These are phyloP conservation scores for Bombus waltoni DNA, from an alignment of 1,140 invertebrate species.

Conservation along the genomic window DNA sequence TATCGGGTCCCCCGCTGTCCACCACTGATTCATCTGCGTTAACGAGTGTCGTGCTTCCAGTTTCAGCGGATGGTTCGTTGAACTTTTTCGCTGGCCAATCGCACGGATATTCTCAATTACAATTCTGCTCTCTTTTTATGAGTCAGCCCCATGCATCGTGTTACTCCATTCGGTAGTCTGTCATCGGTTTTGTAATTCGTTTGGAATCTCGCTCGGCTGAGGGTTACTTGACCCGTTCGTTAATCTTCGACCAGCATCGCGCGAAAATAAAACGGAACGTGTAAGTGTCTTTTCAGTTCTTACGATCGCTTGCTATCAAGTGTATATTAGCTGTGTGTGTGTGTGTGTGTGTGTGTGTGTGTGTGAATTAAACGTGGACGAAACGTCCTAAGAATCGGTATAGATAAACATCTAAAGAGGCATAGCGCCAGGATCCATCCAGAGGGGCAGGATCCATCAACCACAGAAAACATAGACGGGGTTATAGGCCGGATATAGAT, in stretches of 20 bases:
- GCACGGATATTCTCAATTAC: conserved; percentile 39
- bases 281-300: no score
- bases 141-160: neutral
- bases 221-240: conserved; percentile 14
- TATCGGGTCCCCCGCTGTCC: conserved; percentile 28
- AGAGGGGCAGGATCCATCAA: neutral
- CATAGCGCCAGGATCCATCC: no score
- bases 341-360: no score
- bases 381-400: neutral
- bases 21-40: conserved; percentile 50
- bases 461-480: conserved; percentile 15
- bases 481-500: conserved; percentile 58
- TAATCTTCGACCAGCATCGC: neutral
- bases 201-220: neutral
- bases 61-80: conserved; percentile 41
- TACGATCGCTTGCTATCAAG: neutral
- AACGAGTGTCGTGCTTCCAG: conserved; percentile 31
- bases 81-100: conserved; percentile 36
- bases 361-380: neutral
- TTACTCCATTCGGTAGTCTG: conserved; percentile 10
- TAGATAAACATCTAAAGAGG: neutral
- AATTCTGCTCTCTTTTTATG: conserved; percentile 6
- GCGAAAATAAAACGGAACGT: neutral
- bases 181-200: conserved; percentile 30
- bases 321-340: no score